Conservation (phyloP, 2,797 vertebrate genomes). For the Aselliscus stoliczkanus region DNA sequence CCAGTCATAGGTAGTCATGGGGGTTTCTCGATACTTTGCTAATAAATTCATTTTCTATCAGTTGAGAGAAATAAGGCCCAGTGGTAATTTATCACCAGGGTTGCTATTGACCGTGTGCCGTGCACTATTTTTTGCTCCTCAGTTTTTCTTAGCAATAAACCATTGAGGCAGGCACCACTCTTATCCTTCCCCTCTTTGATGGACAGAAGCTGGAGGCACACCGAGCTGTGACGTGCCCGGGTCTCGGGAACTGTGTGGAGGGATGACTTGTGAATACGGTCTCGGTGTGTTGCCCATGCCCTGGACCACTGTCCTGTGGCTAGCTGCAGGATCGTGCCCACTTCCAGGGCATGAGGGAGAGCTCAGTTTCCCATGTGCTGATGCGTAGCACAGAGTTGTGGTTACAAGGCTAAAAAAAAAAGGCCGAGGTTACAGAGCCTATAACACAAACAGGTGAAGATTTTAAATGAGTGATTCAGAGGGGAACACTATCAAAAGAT, state of each 20-base stretch:
- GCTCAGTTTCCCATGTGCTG: neutral
- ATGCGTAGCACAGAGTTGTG: neutral
- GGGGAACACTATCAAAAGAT: too few relatives aligned
- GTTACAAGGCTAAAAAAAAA: neutral
- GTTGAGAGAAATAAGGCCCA: neutral
- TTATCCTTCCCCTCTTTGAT: neutral
- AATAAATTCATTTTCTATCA: neutral
- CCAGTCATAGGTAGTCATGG: neutral
- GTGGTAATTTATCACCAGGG: neutral
- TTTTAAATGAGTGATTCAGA: neutral
- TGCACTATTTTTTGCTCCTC: neutral
- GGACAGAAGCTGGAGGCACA: neutral
- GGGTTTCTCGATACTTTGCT: neutral
- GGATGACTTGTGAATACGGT: neutral
- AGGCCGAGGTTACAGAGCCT: neutral
- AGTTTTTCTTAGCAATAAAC: neutral
- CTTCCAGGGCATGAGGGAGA: neutral
- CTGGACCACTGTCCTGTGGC: too few relatives aligned
- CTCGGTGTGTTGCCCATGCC: neutral
- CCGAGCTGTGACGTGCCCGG: neutral
- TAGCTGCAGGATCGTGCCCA: neutral
- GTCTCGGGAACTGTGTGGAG: neutral
- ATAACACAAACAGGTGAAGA: neutral
- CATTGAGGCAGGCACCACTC: accelerated
- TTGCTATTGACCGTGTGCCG: neutral